Percentiles rank a stretch among this genome's conserved stretches.
Evolutionary conservation across 2,888 invertebrate genomes (phyloP).

Genomic region (Ichneumoninae sp.): DNA sequence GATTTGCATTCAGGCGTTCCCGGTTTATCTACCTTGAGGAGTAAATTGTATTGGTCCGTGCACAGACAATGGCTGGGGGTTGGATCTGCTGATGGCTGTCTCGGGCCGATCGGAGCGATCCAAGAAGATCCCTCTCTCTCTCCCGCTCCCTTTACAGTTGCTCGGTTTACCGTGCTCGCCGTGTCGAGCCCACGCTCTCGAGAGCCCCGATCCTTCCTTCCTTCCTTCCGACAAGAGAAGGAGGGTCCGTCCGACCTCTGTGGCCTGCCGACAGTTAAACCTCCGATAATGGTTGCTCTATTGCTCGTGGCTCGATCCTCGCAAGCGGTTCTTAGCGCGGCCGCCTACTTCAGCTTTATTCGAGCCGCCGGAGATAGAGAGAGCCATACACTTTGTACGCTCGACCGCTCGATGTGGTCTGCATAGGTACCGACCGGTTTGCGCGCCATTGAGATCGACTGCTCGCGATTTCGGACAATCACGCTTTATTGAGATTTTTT

Average conservation of each 20-base stretch:
- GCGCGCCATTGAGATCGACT: slow-evolving; percentile 50
- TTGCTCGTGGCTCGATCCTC: slow-evolving; percentile 61
- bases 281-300: slow-evolving; percentile 68
- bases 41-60: slow-evolving; percentile 44
- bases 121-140: slow-evolving; percentile 69
- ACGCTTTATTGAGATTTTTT: slow-evolving; percentile 10
- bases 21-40: slow-evolving; percentile 40
- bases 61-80: slow-evolving; percentile 40
- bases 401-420: slow-evolving; percentile 20
- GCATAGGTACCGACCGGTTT: slow-evolving; percentile 33
- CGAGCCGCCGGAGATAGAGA: slow-evolving; percentile 9
- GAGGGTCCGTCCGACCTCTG: slow-evolving; percentile 58
- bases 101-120: slow-evolving; percentile 66
- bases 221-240: slow-evolving; percentile 53
- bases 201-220: slow-evolving; percentile 55
- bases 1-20: slow-evolving; percentile 59
- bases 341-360: slow-evolving; percentile 60
- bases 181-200: slow-evolving; percentile 25
- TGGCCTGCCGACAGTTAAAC: slow-evolving; percentile 68
- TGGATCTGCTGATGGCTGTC: slow-evolving; percentile 63
- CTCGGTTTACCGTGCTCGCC: slow-evolving; percentile 51
- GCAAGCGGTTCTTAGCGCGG: slow-evolving; percentile 60
- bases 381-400: slow-evolving; percentile 46
- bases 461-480: slow-evolving; percentile 24
- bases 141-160: slow-evolving; percentile 68